A percentile compares a stretch with the other conserved stretches of the same genome.
These are phyloP conservation scores for Coregonus ussuriensis DNA, from an alignment of 2,797 vertebrate genomes.

Conservation along the genomic window DNA sequence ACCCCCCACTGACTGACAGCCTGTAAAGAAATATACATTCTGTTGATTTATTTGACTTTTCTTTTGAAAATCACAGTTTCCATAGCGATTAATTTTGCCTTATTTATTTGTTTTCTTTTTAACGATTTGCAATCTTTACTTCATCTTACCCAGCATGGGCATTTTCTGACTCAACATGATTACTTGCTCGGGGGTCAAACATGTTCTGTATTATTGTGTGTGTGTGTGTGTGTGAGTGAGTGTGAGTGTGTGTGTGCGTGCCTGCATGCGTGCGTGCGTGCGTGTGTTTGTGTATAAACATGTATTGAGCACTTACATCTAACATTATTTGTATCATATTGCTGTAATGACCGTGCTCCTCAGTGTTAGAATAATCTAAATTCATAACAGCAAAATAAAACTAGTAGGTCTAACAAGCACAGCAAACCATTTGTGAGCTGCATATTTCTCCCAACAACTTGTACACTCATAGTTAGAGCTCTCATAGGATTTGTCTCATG, in stretches of 20 bases:
- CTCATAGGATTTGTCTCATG: not conserved
- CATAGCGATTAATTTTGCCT: too few species aligned
- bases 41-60: too few species aligned
- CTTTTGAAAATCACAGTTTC: too few species aligned
- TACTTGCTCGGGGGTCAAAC: not conserved
- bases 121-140: too few species aligned
- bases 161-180: not conserved
- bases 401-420: not conserved
- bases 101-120: too few species aligned
- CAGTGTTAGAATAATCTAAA: not conserved
- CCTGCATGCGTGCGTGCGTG: not conserved
- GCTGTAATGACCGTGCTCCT: not conserved
- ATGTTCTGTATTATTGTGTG: not conserved
- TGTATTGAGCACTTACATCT: not conserved
- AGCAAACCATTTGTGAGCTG: not conserved
- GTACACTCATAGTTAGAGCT: not conserved
- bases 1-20: too few species aligned
- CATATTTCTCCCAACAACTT: not conserved
- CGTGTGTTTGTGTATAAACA: conserved; percentile 4
- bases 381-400: not conserved
- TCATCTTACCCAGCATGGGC: not conserved
- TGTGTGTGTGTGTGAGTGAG: conserved; percentile 5
- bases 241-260: conserved; percentile 6
- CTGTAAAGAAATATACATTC: too few species aligned
- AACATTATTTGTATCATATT: not conserved